phyloP scores from a whole-genome alignment of 2,113 vertebrate genomes.

The Heliornis fulica region DNA sequence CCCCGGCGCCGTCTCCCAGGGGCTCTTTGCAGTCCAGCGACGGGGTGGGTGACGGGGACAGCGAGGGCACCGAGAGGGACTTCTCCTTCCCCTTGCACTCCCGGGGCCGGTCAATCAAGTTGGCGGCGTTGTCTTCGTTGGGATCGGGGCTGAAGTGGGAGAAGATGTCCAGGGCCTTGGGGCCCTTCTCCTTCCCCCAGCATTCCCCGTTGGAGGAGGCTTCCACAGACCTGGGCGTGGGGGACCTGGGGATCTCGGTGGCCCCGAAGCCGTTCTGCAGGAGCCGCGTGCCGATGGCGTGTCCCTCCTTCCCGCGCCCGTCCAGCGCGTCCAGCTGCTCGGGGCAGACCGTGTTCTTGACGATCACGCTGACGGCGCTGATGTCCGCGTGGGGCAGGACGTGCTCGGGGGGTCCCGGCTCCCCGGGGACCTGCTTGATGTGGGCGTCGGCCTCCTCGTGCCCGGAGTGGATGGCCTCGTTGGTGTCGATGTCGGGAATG shows the following conservation, averaged over 20 bases:
- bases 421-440: slow-evolving; percentile 43
- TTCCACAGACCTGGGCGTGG: not conserved
- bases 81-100: slow-evolving; percentile 55
- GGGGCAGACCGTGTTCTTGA: slow-evolving; percentile 88
- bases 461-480: slow-evolving; percentile 89
- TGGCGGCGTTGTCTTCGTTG: not conserved
- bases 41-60: not conserved
- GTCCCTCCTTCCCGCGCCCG: not conserved
- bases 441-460: slow-evolving; percentile 82
- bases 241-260: slow-evolving; percentile 34
- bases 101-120: slow-evolving; percentile 22
- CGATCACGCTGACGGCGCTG: slow-evolving; percentile 91
- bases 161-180: slow-evolving; percentile 69
- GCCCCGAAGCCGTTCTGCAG: slow-evolving; percentile 77
- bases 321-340: slow-evolving; percentile 76
- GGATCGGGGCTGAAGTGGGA: slow-evolving; percentile 66
- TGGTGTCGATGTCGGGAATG: slow-evolving; percentile 95
- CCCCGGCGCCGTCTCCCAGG: not conserved
- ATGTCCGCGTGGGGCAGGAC: slow-evolving; percentile 74
- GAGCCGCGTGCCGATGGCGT: slow-evolving; percentile 15
- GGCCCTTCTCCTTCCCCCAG: slow-evolving; percentile 66
- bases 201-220: slow-evolving; percentile 42
- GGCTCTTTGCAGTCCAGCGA: slow-evolving; percentile 13
- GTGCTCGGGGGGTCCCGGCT: slow-evolving; percentile 40
- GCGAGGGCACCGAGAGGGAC: slow-evolving; percentile 40